Percentiles rank a stretch among this genome's conserved stretches.
phyloP scores from a whole-genome alignment of 64 coral and sea anemone species.

The Anthopleura sola region DNA sequence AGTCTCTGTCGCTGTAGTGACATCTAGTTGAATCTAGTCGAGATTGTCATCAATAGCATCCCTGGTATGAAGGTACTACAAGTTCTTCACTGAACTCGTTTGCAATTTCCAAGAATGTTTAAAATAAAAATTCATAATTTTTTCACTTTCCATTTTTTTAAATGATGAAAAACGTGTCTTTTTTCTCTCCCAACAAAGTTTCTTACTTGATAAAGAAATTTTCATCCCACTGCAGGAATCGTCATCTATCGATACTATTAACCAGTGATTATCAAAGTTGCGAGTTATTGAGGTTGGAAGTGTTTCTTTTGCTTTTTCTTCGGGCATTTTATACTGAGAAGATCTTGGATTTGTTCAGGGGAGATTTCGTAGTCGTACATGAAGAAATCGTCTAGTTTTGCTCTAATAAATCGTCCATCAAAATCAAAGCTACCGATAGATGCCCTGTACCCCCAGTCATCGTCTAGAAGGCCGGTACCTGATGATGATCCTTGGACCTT shows the following conservation, averaged over 20 bases:
- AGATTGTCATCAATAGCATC: no score
- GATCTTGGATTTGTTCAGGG: conserved; percentile 54
- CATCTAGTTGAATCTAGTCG: no score
- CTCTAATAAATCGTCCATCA: conserved; percentile 77
- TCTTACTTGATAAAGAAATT: no score
- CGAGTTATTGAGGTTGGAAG: background rate
- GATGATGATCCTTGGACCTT: conserved; percentile 18
- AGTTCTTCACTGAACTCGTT: no score
- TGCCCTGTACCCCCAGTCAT: conserved; percentile 94
- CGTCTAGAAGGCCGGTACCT: conserved; percentile 67
- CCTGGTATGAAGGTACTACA: no score
- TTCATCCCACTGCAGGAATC: no score
- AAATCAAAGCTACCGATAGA: conserved; percentile 92
- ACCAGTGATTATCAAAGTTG: background rate
- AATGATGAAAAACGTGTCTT: no score
- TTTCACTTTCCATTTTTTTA: no score
- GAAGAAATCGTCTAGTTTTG: conserved; percentile 80
- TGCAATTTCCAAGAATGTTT: no score
- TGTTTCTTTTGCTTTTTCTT: background rate
- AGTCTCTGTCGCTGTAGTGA: no score
- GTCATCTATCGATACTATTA: background rate
- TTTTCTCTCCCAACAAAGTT: no score
- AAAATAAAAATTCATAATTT: no score
- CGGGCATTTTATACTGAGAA: conserved; percentile 74
- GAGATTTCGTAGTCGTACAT: conserved; percentile 91